Evolutionary conservation across 2,113 vertebrate genomes (phyloP).

Genomic region (Syngnathoides biaculeatus): DNA sequence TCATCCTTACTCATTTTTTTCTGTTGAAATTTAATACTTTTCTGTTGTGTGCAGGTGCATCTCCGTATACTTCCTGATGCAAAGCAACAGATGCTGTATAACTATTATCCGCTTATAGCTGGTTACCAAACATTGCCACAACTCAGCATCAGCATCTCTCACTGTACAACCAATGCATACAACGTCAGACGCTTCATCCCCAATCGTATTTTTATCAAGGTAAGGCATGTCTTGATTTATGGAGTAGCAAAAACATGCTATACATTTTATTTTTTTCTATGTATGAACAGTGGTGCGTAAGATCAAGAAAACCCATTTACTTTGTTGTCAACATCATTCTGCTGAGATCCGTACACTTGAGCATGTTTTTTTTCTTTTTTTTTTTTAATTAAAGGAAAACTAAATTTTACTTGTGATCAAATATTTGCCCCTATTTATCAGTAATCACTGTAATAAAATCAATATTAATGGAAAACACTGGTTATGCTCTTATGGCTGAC

Average conservation of each 20-base stretch:
- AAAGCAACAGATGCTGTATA: conserved; percentile 91
- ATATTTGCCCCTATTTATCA: too few species aligned
- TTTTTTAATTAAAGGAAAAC: neutral
- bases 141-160: conserved; percentile 82
- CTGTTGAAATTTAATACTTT: neutral
- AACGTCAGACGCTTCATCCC: conserved; percentile 87
- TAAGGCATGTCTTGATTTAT: conserved; percentile 37
- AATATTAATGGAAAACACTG: too few species aligned
- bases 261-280: neutral
- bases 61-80: conserved; percentile 89
- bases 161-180: conserved; percentile 79
- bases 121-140: conserved; percentile 92
- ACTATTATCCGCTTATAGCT: conserved; percentile 96
- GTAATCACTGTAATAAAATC: too few species aligned
- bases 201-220: conserved; percentile 94
- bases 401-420: neutral
- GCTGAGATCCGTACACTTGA: neutral
- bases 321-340: neutral
- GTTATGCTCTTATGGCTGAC: neutral
- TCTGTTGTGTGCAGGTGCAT: conserved; percentile 76
- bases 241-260: neutral
- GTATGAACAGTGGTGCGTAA: neutral
- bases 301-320: neutral
- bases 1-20: neutral
- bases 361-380: neutral